Evolutionary conservation across 2,797 vertebrate species (phyloP), one percentile per base, ranked within the genome.

Genomic region (Sebastes matsubarae): DNA sequence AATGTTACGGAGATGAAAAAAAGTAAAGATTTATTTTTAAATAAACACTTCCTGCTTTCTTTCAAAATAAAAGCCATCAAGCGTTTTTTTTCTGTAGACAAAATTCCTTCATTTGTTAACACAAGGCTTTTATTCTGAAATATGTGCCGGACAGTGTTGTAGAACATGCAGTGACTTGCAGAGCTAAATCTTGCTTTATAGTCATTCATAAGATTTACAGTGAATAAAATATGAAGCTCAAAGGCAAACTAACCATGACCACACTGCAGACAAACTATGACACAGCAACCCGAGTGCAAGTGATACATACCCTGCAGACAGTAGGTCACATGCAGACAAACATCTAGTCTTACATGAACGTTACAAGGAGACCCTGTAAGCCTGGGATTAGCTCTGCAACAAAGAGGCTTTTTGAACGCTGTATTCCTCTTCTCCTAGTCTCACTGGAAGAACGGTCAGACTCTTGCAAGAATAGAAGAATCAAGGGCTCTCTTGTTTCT

Each of bases 321-420:
- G 80, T 2, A 24, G 50, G 79, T 80, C 72, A 77, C 75, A 83
- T 34, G 81, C 65, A 87, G 77, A 78, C 82, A 82, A 80, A 85
- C 77, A 65, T 77, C 83, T 27, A 80, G 77, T 80, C 77, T 92
- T 84, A 79, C 59, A 63, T 76, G 64, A 88, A 80, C 57, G 77
- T 72, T 60, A 57, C 69, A 79, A 52, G 72, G 52, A 85, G 80
- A 88, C 87, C 83, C 80, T 80, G 66, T 90, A 92, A 94, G 79
- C 74, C 80, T 67, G 60, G 90, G 94, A 94, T 95, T 91, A 94
- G 78, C 79, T 67, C 18, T 13, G 68, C 59, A 82, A 90, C 83
- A 93, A 92, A 92, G 82, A 90, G 85, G 90, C 86, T 91, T 93
- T 93, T 80, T 88, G 63, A 73, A 79, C 59, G 25, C 74, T 74